phyloP scores from a whole-genome alignment of 1,140 invertebrate species.

The Aphaenogaster floridana region DNA sequence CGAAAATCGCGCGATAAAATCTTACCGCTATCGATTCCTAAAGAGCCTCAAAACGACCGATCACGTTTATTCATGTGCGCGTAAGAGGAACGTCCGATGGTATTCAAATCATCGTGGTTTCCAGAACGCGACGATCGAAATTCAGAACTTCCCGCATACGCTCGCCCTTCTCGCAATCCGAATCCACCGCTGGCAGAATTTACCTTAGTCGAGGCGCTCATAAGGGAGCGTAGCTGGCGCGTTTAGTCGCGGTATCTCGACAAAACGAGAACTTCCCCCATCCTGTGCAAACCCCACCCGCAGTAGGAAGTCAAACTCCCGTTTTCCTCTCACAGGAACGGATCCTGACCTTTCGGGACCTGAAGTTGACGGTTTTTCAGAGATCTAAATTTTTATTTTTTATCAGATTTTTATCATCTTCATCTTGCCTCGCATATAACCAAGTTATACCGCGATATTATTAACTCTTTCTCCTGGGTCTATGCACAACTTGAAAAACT shows the following conservation, averaged over 20 bases:
- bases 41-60: background rate
- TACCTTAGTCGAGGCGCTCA: conserved; percentile 29
- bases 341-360: background rate
- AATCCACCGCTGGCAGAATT: conserved; percentile 19
- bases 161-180: conserved; percentile 6
- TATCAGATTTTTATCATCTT: background rate
- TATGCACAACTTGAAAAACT: background rate
- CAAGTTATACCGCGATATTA: background rate
- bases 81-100: conserved; percentile 8
- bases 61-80: background rate
- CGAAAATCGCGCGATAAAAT: background rate
- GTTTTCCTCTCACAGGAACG: conserved; percentile 4
- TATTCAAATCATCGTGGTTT: conserved; percentile 22
- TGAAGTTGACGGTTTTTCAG: background rate
- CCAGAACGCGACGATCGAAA: conserved; percentile 43
- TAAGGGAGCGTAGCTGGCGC: conserved; percentile 44
- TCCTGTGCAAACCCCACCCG: conserved; percentile 49
- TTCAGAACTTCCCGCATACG: conserved; percentile 32
- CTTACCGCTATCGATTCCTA: conserved; percentile 2
- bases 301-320: conserved; percentile 47
- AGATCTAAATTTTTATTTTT: background rate
- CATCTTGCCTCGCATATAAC: background rate
- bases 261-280: conserved; percentile 53
- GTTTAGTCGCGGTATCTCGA: conserved; percentile 43
- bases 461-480: background rate